phyloP scores from a whole-genome alignment of 2,888 invertebrate genomes.

The Deladenus siricidicola region DNA sequence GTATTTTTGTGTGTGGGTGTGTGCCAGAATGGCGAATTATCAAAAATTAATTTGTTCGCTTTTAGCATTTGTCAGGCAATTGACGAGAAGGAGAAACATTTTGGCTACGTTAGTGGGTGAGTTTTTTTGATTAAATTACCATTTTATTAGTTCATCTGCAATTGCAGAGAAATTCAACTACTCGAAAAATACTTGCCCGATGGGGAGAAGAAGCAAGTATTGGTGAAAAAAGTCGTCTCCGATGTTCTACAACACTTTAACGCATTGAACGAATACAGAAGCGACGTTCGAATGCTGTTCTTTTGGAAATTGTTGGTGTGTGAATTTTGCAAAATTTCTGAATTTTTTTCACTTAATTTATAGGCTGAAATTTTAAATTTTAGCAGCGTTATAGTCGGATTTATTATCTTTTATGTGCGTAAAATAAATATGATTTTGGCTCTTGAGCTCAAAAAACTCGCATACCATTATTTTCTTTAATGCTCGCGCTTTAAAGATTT shows the following conservation, averaged over 20 bases:
- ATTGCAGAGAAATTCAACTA: constrained; percentile 7
- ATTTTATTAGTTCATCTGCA: not conserved
- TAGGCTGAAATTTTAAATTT: not conserved
- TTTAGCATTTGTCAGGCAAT: not conserved
- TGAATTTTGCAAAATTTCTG: not conserved
- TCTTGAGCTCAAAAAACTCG: too few species aligned
- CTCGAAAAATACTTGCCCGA: constrained; percentile 12
- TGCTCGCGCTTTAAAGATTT: too few species aligned
- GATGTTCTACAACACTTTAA: constrained; percentile 15
- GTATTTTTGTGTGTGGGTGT: not conserved
- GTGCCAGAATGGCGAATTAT: not conserved
- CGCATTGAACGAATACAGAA: not conserved
- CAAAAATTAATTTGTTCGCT: too few species aligned
- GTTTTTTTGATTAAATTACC: not conserved
- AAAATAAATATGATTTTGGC: too few species aligned
- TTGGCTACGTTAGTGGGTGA: not conserved
- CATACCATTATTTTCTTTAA: too few species aligned
- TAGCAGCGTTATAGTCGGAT: too few species aligned
- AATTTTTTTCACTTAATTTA: not conserved
- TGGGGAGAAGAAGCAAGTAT: constrained; percentile 8
- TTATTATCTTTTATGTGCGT: too few species aligned
- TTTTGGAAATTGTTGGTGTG: constrained; percentile 17
- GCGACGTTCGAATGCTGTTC: constrained; percentile 13
- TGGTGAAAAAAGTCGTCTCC: constrained; percentile 7
- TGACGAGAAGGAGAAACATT: not conserved